Evolutionary conservation across 1,140 invertebrate species (phyloP).

Genomic region (Colletes latitarsis): DNA sequence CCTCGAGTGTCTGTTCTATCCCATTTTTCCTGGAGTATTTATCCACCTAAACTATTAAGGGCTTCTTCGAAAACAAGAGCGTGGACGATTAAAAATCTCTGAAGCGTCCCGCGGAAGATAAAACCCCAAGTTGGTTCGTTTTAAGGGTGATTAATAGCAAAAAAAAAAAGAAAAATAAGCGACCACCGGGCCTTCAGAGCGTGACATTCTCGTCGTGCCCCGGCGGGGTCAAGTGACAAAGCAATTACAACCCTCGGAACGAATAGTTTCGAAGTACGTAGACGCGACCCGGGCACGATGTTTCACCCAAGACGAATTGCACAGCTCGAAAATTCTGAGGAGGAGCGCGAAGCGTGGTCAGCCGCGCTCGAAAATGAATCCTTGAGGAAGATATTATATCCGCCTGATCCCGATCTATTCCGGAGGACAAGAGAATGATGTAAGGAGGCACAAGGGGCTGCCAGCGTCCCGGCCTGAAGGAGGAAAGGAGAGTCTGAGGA

Average conservation of each 20-base stretch:
- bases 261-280: background rate
- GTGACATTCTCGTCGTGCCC: no score
- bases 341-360: conserved; percentile 35
- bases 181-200: no score
- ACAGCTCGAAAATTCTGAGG: conserved; percentile 26
- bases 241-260: conserved; percentile 9
- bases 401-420: conserved; percentile 77
- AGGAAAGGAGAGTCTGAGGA: conserved; percentile 40
- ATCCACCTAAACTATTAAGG: no score
- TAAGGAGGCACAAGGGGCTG: conserved; percentile 65
- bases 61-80: no score
- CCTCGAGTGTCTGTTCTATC: no score
- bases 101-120: no score
- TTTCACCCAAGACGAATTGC: conserved; percentile 59
- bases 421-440: conserved; percentile 73
- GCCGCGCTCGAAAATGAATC: conserved; percentile 66
- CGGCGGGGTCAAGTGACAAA: background rate
- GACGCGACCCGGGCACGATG: conserved; percentile 9
- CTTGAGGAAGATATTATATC: conserved; percentile 74
- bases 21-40: no score
- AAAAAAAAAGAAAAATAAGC: no score
- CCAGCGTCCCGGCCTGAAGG: conserved; percentile 31
- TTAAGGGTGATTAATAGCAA: no score
- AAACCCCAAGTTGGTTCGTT: no score
- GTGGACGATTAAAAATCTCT: no score